Percentiles rank a stretch among this genome's conserved stretches.
These are phyloP conservation scores for Zoanthus solanderi DNA, from an alignment of 92 coral and sea anemone genomes.

Conservation along the genomic window DNA sequence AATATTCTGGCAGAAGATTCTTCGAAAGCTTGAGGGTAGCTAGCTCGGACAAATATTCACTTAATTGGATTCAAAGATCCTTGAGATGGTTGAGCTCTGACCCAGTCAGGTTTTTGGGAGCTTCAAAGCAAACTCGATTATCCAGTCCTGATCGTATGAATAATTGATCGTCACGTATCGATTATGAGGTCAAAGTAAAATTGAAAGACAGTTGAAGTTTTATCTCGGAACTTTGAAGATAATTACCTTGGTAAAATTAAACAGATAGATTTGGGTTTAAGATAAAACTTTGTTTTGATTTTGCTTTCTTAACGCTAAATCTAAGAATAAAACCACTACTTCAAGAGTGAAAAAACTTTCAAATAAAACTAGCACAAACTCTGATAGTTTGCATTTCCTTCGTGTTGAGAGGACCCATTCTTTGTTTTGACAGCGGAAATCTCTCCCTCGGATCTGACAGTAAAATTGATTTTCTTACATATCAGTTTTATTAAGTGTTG, in stretches of 20 bases:
- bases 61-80: conserved; percentile 43
- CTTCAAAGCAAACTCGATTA: conserved; percentile 40
- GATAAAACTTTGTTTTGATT: background rate
- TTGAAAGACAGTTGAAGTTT: background rate
- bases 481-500: conserved; percentile 23
- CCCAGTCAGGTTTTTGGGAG: conserved; percentile 22
- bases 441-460: conserved; percentile 34
- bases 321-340: background rate
- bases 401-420: background rate
- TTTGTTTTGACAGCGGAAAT: conserved; percentile 43
- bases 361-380: conserved; percentile 15
- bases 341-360: background rate
- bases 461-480: conserved; percentile 24
- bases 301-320: background rate
- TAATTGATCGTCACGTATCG: conserved; percentile 18
- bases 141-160: conserved; percentile 3
- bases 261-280: background rate
- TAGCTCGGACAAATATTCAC: background rate
- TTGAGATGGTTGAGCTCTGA: conserved; percentile 30
- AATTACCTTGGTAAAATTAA: background rate
- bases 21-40: background rate
- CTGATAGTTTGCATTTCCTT: conserved; percentile 21
- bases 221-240: background rate
- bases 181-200: conserved; percentile 9
- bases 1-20: background rate